These are phyloP conservation scores for Nerophis ophidion DNA, from an alignment of 2,113 vertebrate species.

Conservation along the genomic window DNA sequence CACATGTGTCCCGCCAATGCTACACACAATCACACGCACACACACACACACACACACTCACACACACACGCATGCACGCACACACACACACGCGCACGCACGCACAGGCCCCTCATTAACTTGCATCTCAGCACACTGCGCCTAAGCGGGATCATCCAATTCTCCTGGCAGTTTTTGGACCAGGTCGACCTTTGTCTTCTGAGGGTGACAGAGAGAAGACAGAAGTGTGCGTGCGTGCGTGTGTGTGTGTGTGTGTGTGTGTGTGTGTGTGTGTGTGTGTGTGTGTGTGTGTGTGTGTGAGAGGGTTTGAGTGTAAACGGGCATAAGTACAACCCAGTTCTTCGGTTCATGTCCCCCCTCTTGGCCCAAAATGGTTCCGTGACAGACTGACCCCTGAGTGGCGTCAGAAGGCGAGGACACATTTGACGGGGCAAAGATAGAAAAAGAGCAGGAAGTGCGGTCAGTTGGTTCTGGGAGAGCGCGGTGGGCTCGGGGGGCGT, in stretches of 20 bases:
- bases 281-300: constrained; percentile 1
- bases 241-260: constrained; percentile 6
- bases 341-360: too few species aligned
- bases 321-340: not conserved
- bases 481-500: constrained; percentile 1
- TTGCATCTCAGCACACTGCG: constrained; percentile 58
- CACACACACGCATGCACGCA: constrained; percentile 23
- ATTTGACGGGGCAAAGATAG: constrained; percentile 26
- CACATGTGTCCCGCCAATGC: constrained; percentile 56
- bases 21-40: constrained; percentile 36
- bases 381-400: not conserved
- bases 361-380: constrained; percentile 32
- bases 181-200: constrained; percentile 44
- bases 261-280: constrained; percentile 6
- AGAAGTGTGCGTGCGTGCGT: constrained; percentile 14
- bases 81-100: constrained; percentile 26
- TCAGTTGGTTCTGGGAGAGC: constrained; percentile 10
- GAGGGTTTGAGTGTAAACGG: not conserved
- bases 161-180: constrained; percentile 58
- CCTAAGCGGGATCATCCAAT: constrained; percentile 63
- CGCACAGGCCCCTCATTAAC: constrained; percentile 56
- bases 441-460: constrained; percentile 8
- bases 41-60: constrained; percentile 6
- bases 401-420: too few species aligned
- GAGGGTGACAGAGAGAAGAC: constrained; percentile 33